A percentile compares a stretch with the other conserved stretches of the same genome.
Conservation (phyloP, 2,797 vertebrate genomes). For the Melanitta fusca region DNA sequence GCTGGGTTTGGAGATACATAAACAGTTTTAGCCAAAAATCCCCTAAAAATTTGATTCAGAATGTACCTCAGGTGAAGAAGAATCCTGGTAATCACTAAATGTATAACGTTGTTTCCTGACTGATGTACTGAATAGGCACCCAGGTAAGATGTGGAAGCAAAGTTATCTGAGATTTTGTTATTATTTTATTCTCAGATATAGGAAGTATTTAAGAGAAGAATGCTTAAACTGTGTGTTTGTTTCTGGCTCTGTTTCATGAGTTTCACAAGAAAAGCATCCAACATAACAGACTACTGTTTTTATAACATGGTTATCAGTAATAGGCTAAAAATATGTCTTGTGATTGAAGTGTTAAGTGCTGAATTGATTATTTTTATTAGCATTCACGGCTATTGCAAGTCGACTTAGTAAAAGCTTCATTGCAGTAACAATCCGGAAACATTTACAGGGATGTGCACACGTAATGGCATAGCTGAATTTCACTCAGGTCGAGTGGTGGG, state of each 20-base stretch:
- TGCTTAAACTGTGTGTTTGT: conserved; percentile 11
- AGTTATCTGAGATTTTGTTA: background rate
- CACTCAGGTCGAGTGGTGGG: background rate
- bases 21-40: background rate
- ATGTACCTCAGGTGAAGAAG: background rate
- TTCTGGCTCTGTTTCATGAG: background rate
- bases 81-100: background rate
- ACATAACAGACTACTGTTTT: conserved; percentile 26
- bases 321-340: conserved; percentile 64
- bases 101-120: conserved; percentile 10
- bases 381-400: conserved; percentile 48
- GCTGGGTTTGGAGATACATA: background rate
- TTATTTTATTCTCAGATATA: background rate
- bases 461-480: conserved; percentile 26
- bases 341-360: conserved; percentile 66
- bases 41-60: conserved; percentile 28
- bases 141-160: background rate
- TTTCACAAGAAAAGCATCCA: background rate
- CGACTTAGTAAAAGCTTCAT: conserved; percentile 52
- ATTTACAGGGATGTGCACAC: conserved; percentile 7
- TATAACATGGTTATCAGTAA: conserved; percentile 50
- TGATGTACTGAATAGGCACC: background rate
- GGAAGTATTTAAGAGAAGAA: background rate
- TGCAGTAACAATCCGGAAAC: conserved; percentile 30
- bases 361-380: conserved; percentile 75